Base-by-base conservation (phyloP, 2,113 vertebrate species). In the Vidua macroura region DNA sequence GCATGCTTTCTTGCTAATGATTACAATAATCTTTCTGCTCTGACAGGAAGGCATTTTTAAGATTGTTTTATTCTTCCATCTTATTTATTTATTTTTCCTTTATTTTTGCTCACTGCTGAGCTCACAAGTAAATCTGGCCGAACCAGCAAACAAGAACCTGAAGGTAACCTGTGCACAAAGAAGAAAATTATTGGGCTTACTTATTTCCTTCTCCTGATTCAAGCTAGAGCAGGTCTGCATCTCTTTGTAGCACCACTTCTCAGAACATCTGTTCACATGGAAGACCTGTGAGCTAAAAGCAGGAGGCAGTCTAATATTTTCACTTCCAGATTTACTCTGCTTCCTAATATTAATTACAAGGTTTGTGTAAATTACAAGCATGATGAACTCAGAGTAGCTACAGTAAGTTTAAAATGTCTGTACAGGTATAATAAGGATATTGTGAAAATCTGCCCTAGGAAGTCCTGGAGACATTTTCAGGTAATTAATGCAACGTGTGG, bases 401-500 rank as follows among this genome's bases (percentile, higher is more conserved):
- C 78, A 93, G 62, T 79, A 69, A 91, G 51, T 97, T 97, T 96
- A 91, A 97, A 97, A 91, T 22, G 83, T 97, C 97, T 97, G 79
- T 92, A 88, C 39, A 53, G 73, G 92, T 75, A 97, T 97, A 97
- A 97, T 95, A 96, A 96, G 77, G 92, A 97, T 94, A 96, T 94
- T 95, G 94, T 94, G 94, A 78, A 97, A 98, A 97, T 96, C 96
- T 98, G 95, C 95, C 96, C 81, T 95, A 96, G 96, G 96, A 98
- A 98, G 96, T 97, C 92, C 96, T 89, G 79, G 92, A 95, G 97
- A 96, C 96, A 93, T 97, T 98, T 98, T 95, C 97, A 98, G 96
- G 93, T 98, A 98, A 98, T 98, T 98, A 98, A 98, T 98, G 97
- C 97, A 98, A 95, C 92, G 95, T 97, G 91, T 89, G 84, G 96